Conservation (phyloP, 2,888 invertebrate species). For the Corythucha ciliata region DNA sequence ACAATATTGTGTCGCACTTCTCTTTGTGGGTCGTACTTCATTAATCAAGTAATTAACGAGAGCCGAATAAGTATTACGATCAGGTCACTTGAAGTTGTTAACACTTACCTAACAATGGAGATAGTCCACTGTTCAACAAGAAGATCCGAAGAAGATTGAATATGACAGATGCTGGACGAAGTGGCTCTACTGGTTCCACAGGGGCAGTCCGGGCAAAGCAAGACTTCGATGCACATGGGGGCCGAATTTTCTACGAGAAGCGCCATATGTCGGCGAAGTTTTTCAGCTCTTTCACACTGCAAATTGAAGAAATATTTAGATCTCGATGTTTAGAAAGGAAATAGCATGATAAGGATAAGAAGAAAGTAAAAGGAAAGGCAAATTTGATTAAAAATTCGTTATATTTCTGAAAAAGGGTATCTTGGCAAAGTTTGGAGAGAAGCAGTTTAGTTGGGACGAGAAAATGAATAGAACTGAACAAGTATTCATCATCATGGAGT, state of each 20-base stretch:
- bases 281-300: conserved; percentile 49
- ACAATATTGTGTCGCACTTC: too few relatives aligned
- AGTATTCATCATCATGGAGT: too few relatives aligned
- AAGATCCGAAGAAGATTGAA: conserved; percentile 48
- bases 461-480: too few relatives aligned
- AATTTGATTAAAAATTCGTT: too few relatives aligned
- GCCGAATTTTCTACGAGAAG: conserved; percentile 60
- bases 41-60: too few relatives aligned
- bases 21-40: too few relatives aligned
- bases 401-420: too few relatives aligned
- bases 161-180: conserved; percentile 41
- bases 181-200: conserved; percentile 43
- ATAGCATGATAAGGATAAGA: not conserved
- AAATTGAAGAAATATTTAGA: conserved; percentile 21
- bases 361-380: too few relatives aligned
- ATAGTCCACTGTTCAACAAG: conserved; percentile 78
- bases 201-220: conserved; percentile 63
- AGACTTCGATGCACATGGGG: conserved; percentile 70
- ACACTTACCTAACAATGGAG: conserved; percentile 51
- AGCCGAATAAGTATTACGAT: too few relatives aligned
- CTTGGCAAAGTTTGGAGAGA: too few relatives aligned
- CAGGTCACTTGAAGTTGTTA: not conserved
- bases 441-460: too few relatives aligned
- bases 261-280: conserved; percentile 48
- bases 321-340: not conserved